Base-by-base conservation (phyloP, 2,797 vertebrate genomes). In the Smutsia gigantea region DNA sequence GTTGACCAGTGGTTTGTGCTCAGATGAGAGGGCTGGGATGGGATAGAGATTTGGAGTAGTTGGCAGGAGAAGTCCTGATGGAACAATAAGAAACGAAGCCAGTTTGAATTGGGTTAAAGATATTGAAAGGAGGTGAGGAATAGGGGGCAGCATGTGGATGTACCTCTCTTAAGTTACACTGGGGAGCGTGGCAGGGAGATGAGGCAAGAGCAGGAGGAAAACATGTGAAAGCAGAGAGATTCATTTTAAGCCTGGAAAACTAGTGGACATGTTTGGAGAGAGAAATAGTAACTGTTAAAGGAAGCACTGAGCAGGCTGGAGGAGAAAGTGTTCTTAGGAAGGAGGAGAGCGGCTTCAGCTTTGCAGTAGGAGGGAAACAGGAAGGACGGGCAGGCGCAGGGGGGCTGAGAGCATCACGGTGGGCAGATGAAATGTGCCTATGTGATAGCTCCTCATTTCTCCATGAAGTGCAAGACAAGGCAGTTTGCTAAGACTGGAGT, bases 391-490 rank as follows among this genome's bases (percentile, higher is more conserved):
- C 34, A n/a, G 18, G 19, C 0, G 21, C 4, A 39, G 27, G 4
- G 0, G 4, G 10, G 31, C 0, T 1, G 4, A 9, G 5, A 1
- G 17, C 53, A 8, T 63, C 63, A 4, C 5, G 51, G 19, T 1
- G 2, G 10, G 49, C 14, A 15, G 21, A 42, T 15, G 64, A 66
- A 23, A 81, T 17, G 37, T 14, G 69, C 71, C 25, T 46, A 0
- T 8, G 34, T 27, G 25, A 71, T 18, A 14, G 39, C 11, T 37
- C n/a, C 53, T n/a, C 55, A 18, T 9, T 21, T 71, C 55, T 64
- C 42, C 61, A 17, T 0, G 3, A 69, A 81, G 25, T 21, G 25
- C 53, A 81, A 57, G 27, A 29, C 15, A 49, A 69, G 46, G 46
- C 10, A 12, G 2, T 57, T 68, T 46, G n/a, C 46, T 46, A 71